A percentile compares a stretch with the other conserved stretches of the same genome.
Conservation (phyloP, 2,797 vertebrate genomes). For the Typhlichthys subterraneus region DNA sequence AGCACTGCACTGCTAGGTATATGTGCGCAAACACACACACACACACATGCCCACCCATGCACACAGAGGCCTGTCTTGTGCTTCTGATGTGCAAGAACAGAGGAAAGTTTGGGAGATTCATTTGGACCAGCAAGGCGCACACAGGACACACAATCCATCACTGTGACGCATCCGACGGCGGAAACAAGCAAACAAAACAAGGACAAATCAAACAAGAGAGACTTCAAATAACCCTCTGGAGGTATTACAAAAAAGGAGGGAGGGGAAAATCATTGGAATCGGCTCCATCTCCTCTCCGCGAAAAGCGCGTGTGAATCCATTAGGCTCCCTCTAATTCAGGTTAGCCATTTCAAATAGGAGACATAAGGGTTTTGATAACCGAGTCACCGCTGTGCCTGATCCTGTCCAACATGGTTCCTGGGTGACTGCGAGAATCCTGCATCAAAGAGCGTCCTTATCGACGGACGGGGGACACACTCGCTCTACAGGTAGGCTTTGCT, state of each 20-base stretch:
- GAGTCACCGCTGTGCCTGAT: slow-evolving; percentile 36
- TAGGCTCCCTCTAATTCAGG: slow-evolving; percentile 53
- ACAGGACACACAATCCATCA: slow-evolving; percentile 35
- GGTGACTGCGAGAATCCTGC: slow-evolving; percentile 42
- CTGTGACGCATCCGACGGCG: slow-evolving; percentile 30
- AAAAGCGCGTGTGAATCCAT: slow-evolving; percentile 52
- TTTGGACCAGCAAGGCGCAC: slow-evolving; percentile 25
- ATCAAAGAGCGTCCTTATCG: slow-evolving; percentile 60
- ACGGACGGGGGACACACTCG: slow-evolving; percentile 42
- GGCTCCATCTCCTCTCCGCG: slow-evolving; percentile 23
- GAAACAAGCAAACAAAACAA: slow-evolving; percentile 46
- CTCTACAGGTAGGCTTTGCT: slow-evolving; percentile 41
- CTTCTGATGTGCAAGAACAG: slow-evolving; percentile 24
- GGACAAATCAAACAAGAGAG: slow-evolving; percentile 46
- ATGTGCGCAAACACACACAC: not conserved
- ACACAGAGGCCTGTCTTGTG: slow-evolving; percentile 9
- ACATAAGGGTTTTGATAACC: slow-evolving; percentile 48
- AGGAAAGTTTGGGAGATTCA: slow-evolving; percentile 28
- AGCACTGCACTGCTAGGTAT: not conserved
- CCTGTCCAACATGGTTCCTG: slow-evolving; percentile 23
- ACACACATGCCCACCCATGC: not conserved
- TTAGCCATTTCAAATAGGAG: slow-evolving; percentile 54
- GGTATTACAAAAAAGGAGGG: slow-evolving; percentile 27
- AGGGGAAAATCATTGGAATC: slow-evolving; percentile 46
- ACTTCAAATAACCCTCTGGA: slow-evolving; percentile 51